A percentile compares a stretch with the other conserved stretches of the same genome.
Conservation (phyloP, 2,888 invertebrate genomes). For the Abrostola triplasia region DNA sequence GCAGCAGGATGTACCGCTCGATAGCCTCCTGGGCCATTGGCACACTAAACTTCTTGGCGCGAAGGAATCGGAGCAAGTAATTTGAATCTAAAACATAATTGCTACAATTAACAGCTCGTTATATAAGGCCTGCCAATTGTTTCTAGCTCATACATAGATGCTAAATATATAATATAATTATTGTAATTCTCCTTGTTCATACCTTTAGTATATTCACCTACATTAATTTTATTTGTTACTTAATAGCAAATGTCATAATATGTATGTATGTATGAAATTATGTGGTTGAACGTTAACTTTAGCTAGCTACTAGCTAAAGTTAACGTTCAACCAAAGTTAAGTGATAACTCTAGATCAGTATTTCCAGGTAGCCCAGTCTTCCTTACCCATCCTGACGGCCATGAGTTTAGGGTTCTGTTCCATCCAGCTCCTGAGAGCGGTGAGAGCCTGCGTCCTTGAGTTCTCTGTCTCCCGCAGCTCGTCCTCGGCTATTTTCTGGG, state of each 20-base stretch:
- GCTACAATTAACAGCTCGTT: background rate
- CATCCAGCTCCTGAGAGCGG: constrained; percentile 91
- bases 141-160: too few species aligned
- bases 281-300: too few species aligned
- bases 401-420: constrained; percentile 91
- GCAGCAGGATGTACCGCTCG: constrained; percentile 92
- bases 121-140: too few species aligned
- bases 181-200: too few species aligned
- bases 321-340: too few species aligned
- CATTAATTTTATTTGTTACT: background rate
- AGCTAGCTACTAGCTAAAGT: too few species aligned
- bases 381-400: constrained; percentile 90
- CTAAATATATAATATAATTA: too few species aligned
- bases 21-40: constrained; percentile 93
- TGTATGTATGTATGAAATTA: too few species aligned
- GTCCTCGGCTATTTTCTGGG: constrained; percentile 89
- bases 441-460: constrained; percentile 90
- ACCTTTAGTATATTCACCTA: background rate
- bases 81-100: constrained; percentile 87
- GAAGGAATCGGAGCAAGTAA: constrained; percentile 92
- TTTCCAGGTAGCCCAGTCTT: background rate
- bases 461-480: constrained; percentile 91
- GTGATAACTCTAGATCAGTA: too few species aligned
- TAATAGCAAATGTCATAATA: too few species aligned
- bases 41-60: constrained; percentile 94